These are phyloP conservation scores for Acanthacorydalis orientalis DNA, from an alignment of 2,888 invertebrate species.

Conservation along the genomic window DNA sequence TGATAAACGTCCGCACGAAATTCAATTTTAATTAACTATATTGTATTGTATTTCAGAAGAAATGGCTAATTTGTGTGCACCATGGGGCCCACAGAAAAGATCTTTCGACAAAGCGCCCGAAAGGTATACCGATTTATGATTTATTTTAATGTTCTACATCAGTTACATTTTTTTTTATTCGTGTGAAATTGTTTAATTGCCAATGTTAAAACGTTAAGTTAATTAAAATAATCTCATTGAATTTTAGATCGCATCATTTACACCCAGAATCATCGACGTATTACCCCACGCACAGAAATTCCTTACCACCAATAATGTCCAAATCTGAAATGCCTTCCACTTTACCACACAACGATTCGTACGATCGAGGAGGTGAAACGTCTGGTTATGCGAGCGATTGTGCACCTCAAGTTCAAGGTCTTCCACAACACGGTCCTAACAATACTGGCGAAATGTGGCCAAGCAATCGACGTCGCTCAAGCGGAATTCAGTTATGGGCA, in stretches of 20 bases:
- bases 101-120: conserved; percentile 26
- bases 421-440: conserved; percentile 19
- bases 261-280: too few relatives aligned
- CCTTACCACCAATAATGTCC: conserved; percentile 21
- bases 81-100: conserved; percentile 48
- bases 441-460: conserved; percentile 29
- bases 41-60: conserved; percentile 45
- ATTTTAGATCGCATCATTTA: too few relatives aligned
- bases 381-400: conserved; percentile 75
- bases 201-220: too few relatives aligned
- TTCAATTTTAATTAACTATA: not conserved
- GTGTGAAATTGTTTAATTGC: not conserved
- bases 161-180: not conserved
- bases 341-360: conserved; percentile 8
- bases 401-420: conserved; percentile 24
- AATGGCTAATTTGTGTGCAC: conserved; percentile 59
- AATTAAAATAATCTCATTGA: too few relatives aligned
- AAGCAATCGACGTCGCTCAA: conserved; percentile 13
- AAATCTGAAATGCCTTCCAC: conserved; percentile 10
- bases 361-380: conserved; percentile 48
- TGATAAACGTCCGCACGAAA: too few relatives aligned
- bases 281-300: not conserved
- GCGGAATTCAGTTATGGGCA: conserved; percentile 13
- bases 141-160: not conserved
- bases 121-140: conserved; percentile 12